Percentiles rank a stretch among this genome's conserved stretches.
Evolutionary conservation across 2,113 vertebrate species (phyloP).

Genomic region (Vanacampus margaritifer): DNA sequence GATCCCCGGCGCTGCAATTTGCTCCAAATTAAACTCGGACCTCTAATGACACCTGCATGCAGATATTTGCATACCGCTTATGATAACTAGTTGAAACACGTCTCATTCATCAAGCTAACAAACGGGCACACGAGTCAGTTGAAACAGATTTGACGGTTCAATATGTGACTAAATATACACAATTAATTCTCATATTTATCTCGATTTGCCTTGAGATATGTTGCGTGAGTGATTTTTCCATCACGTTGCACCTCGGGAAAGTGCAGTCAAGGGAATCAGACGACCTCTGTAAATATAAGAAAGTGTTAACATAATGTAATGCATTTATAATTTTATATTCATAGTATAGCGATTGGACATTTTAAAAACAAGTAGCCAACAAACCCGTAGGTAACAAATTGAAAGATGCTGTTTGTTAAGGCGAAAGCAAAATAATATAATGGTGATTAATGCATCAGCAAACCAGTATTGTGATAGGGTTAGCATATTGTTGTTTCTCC

Average conservation of each 20-base stretch:
- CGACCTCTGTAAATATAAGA: background rate
- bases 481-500: no score
- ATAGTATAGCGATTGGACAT: background rate
- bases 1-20: constrained; percentile 49
- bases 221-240: background rate
- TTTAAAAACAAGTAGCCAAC: background rate
- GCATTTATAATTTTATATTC: background rate
- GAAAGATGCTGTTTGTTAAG: no score
- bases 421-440: no score
- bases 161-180: constrained; percentile 10
- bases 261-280: background rate
- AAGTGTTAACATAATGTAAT: background rate
- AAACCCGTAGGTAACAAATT: no score
- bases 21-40: constrained; percentile 48
- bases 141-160: background rate
- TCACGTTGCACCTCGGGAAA: background rate
- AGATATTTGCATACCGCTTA: background rate
- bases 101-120: constrained; percentile 8
- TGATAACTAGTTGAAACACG: constrained; percentile 2
- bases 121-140: background rate
- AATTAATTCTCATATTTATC: background rate
- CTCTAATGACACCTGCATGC: constrained; percentile 28
- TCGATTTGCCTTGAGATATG: background rate
- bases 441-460: no score
- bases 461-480: no score